A percentile compares a stretch with the other conserved stretches of the same genome.
phyloP scores from a whole-genome alignment of 2,888 invertebrate genomes.

The Scelioninae gen. 2 region DNA sequence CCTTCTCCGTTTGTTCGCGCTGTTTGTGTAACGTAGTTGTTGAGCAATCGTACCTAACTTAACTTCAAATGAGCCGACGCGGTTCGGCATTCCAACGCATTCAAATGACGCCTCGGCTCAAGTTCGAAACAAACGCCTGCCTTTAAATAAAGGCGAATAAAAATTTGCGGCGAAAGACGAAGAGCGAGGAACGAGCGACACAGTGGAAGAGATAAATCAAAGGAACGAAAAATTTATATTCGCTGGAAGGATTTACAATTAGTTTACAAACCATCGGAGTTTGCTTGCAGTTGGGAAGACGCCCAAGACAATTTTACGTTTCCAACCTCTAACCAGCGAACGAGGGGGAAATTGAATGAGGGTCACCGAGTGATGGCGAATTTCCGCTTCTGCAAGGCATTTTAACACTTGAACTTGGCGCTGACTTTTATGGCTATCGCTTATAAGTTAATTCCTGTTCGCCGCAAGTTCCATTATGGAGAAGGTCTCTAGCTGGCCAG shows the following conservation, averaged over 20 bases:
- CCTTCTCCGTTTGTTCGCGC: conserved; percentile 39
- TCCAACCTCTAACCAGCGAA: conserved; percentile 22
- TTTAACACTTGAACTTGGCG: conserved; percentile 47
- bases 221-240: conserved; percentile 12
- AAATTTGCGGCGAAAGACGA: conserved; percentile 49
- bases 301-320: conserved; percentile 11
- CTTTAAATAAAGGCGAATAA: conserved; percentile 53
- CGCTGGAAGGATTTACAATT: conserved; percentile 48
- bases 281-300: conserved; percentile 31
- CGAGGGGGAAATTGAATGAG: conserved; percentile 42
- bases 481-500: not conserved
- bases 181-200: conserved; percentile 1
- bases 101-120: conserved; percentile 64
- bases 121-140: conserved; percentile 56
- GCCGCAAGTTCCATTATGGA: not conserved
- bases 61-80: conserved; percentile 64
- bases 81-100: conserved; percentile 65
- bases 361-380: conserved; percentile 40
- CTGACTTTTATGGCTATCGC: conserved; percentile 8
- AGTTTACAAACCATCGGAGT: too few species aligned
- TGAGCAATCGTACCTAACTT: conserved; percentile 64
- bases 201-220: conserved; percentile 3
- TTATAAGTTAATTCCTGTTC: conserved; percentile 6
- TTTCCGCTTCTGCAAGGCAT: conserved; percentile 41
- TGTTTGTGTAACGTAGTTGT: conserved; percentile 62